These are phyloP conservation scores for Varroa destructor DNA, from an alignment of 1,140 invertebrate genomes.

Conservation along the genomic window DNA sequence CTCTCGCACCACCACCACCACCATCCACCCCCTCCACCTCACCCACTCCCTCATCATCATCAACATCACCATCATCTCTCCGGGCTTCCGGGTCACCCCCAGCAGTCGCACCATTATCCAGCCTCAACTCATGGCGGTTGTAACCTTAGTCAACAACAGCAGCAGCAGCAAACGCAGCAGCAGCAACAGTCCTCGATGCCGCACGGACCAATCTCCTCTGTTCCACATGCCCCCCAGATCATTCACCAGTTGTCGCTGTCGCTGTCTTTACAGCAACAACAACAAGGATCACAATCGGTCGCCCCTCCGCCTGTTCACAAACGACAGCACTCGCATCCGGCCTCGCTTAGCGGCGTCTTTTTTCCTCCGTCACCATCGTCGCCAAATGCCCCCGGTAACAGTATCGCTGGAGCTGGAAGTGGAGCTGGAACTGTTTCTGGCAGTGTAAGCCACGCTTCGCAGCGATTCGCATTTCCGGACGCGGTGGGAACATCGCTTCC, in stretches of 20 bases:
- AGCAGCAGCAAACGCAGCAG: slow-evolving; percentile 30
- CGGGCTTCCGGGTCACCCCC: background rate
- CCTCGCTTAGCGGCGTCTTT: slow-evolving; percentile 26
- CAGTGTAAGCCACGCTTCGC: slow-evolving; percentile 35
- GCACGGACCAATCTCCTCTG: background rate
- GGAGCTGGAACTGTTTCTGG: slow-evolving; percentile 41
- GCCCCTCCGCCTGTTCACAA: background rate
- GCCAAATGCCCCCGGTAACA: slow-evolving; percentile 12
- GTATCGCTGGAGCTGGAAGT: slow-evolving; percentile 34
- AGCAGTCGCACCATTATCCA: slow-evolving; percentile 14
- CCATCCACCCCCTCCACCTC: slow-evolving; percentile 38
- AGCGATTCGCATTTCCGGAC: slow-evolving; percentile 39
- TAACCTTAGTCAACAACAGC: slow-evolving; percentile 29
- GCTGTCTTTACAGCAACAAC: no score
- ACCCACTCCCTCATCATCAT: background rate
- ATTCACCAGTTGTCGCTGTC: no score
- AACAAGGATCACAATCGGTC: background rate
- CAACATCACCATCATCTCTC: background rate
- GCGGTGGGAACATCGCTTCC: slow-evolving; percentile 37
- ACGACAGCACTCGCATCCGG: slow-evolving; percentile 21
- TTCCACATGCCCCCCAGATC: background rate
- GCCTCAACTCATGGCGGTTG: background rate
- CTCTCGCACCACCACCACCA: slow-evolving; percentile 34
- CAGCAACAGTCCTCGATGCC: slow-evolving; percentile 17
- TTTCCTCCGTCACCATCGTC: slow-evolving; percentile 31